Percentiles rank a stretch among this genome's conserved stretches.
These are phyloP conservation scores for Larimichthys crocea DNA, from an alignment of 2,113 vertebrate species.

Conservation along the genomic window DNA sequence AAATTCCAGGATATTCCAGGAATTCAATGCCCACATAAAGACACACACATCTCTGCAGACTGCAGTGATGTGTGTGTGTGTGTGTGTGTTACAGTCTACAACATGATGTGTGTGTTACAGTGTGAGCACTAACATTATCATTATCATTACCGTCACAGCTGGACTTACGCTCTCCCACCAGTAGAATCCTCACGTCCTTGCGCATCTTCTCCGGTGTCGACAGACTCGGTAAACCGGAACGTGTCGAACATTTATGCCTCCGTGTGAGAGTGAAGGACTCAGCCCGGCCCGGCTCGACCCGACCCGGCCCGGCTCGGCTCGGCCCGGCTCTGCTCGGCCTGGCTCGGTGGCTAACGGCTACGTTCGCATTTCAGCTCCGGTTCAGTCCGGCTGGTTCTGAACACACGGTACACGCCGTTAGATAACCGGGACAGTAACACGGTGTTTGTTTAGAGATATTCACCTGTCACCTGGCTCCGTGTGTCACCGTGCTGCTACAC, in stretches of 20 bases:
- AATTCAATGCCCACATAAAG: background rate
- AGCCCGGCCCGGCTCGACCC: slow-evolving; percentile 29
- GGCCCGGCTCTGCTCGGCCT: slow-evolving; percentile 59
- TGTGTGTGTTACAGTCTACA: too few relatives aligned
- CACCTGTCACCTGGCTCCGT: background rate
- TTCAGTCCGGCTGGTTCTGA: background rate
- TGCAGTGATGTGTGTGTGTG: background rate
- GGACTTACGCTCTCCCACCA: slow-evolving; percentile 95
- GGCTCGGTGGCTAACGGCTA: slow-evolving; percentile 58
- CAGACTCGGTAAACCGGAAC: slow-evolving; percentile 12
- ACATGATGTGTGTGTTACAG: too few relatives aligned
- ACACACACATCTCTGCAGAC: background rate
- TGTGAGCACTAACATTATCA: too few relatives aligned
- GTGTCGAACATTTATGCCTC: slow-evolving; percentile 68
- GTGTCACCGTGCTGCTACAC: background rate
- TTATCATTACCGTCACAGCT: background rate
- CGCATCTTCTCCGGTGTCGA: slow-evolving; percentile 85
- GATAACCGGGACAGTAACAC: too few relatives aligned
- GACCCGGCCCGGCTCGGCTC: slow-evolving; percentile 55
- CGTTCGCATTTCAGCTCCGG: slow-evolving; percentile 55
- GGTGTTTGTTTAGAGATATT: background rate
- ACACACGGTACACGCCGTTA: background rate
- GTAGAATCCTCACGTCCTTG: slow-evolving; percentile 96
- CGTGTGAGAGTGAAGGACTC: background rate
- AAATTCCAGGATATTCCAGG: background rate